Evolutionary conservation across 2,888 invertebrate species (phyloP).

Genomic region (Drosophila infuscata): DNA sequence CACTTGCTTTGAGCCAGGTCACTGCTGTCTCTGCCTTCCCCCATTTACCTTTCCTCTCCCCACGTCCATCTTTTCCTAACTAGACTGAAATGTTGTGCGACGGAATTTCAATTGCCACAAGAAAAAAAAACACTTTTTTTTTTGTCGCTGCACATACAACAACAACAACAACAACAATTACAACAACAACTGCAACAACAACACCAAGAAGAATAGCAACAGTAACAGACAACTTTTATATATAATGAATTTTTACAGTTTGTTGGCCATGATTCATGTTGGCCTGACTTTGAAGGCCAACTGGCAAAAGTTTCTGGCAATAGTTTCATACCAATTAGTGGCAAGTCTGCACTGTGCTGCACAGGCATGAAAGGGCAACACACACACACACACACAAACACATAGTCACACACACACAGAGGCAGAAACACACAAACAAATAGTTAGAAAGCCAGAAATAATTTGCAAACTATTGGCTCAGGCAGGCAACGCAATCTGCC

Average conservation of each 20-base stretch:
- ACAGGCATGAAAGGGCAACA: conserved; percentile 39
- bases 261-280: conserved; percentile 74
- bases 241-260: conserved; percentile 73
- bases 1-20: conserved; percentile 23
- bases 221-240: conserved; percentile 14
- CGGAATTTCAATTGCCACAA: conserved; percentile 68
- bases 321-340: conserved; percentile 71
- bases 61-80: not conserved
- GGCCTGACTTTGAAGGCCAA: conserved; percentile 48
- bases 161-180: not conserved
- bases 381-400: not conserved
- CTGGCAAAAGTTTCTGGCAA: conserved; percentile 45
- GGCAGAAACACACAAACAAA: conserved; percentile 13
- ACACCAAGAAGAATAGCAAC: conserved; percentile 6
- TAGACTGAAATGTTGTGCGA: conserved; percentile 34
- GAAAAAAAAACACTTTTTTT: conserved; percentile 17
- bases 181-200: conserved; percentile 14
- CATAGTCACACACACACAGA: not conserved
- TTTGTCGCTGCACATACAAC: conserved; percentile 20
- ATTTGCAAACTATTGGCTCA: conserved; percentile 64
- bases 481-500: conserved; percentile 52
- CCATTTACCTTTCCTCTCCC: no score
- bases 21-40: not conserved
- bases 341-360: conserved; percentile 33
- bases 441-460: conserved; percentile 57